Percentiles rank a stretch among this genome's conserved stretches.
Evolutionary conservation across 2,797 vertebrate species (phyloP).

Genomic region (Oreonectes daqikongensis): DNA sequence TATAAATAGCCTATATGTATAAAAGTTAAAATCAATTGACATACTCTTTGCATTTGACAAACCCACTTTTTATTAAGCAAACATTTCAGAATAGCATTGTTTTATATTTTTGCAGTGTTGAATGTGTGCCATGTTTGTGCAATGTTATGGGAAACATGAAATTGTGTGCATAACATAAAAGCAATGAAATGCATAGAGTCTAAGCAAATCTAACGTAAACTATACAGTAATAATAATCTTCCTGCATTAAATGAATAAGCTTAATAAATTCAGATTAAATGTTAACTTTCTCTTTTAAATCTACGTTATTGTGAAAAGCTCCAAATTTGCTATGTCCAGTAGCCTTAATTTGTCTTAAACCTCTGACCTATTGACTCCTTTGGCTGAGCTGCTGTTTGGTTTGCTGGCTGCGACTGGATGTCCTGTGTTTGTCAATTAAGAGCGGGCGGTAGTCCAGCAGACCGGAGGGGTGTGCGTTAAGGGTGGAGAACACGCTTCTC

Average conservation of each 20-base stretch:
- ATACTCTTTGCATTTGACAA: neutral
- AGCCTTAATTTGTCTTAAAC: conserved; percentile 53
- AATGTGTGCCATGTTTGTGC: neutral
- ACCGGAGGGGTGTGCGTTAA: conserved; percentile 59
- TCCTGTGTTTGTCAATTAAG: conserved; percentile 51
- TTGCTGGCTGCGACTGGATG: conserved; percentile 31
- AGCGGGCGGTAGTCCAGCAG: conserved; percentile 59
- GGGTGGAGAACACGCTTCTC: conserved; percentile 57
- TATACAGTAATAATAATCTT: neutral
- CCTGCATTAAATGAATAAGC: no score
- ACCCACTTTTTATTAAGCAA: neutral
- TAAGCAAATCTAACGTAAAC: neutral
- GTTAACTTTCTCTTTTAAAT: neutral
- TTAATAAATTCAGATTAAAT: neutral
- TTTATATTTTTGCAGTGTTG: neutral
- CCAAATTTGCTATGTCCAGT: conserved; percentile 23
- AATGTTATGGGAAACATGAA: neutral
- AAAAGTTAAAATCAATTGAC: neutral
- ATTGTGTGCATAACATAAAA: neutral
- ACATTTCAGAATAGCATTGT: neutral
- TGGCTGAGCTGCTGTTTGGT: conserved; percentile 30
- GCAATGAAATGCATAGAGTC: neutral
- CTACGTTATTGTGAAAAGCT: neutral
- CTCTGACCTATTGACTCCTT: conserved; percentile 32
- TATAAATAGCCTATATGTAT: neutral